A percentile compares a stretch with the other conserved stretches of the same genome.
These are phyloP conservation scores for Ommatoiulus sabulosus DNA, from an alignment of 2,888 invertebrate species.

Conservation along the genomic window DNA sequence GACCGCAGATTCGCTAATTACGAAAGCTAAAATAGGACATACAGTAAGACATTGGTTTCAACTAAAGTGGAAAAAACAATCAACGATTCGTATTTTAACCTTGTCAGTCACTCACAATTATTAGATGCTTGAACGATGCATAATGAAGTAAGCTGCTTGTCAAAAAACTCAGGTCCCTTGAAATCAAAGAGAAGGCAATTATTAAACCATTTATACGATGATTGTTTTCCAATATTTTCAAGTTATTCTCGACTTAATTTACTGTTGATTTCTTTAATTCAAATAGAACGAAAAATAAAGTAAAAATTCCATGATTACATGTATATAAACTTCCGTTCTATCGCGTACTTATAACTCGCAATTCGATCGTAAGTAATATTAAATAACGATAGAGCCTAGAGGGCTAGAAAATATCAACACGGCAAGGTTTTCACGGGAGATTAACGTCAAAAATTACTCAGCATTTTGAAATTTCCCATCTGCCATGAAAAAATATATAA, in stretches of 20 bases:
- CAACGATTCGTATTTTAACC: no score
- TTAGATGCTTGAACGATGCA: conserved; percentile 30
- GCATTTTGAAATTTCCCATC: background rate
- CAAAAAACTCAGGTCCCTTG: conserved; percentile 39
- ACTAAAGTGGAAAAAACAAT: no score
- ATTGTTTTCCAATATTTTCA: background rate
- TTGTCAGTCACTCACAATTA: background rate
- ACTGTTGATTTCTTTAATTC: no score
- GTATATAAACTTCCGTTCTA: no score
- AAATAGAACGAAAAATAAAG: no score
- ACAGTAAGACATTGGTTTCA: no score
- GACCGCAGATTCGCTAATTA: conserved; percentile 46
- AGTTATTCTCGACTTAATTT: no score
- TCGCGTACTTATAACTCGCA: no score
- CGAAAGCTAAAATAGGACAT: background rate
- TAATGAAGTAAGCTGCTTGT: conserved; percentile 35
- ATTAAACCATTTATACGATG: background rate
- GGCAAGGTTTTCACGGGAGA: background rate
- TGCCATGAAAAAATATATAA: background rate
- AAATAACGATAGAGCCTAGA: background rate
- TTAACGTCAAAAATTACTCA: background rate
- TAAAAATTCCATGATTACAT: no score
- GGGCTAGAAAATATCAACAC: background rate
- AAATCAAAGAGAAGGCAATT: background rate
- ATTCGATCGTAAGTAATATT: no score